phyloP scores from a whole-genome alignment of 2,888 invertebrate genomes.

The Xestia c-nigrum region DNA sequence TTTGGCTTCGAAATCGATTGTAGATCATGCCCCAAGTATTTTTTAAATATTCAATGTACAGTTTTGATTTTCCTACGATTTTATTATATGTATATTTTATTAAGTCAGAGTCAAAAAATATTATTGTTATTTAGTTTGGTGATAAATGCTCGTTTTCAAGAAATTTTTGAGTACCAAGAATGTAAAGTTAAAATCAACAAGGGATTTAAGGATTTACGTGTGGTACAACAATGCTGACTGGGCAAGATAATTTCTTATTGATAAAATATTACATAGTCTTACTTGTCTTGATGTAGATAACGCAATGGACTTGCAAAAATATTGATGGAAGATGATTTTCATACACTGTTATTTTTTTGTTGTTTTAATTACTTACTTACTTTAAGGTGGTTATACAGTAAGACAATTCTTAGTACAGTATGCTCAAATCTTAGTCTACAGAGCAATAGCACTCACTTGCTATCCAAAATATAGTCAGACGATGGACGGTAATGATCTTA shows the following conservation, averaged over 20 bases:
- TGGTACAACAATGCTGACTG: neutral
- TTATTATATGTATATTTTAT: too few species aligned
- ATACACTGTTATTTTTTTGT: too few species aligned
- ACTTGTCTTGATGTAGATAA: neutral
- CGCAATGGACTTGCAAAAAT: neutral
- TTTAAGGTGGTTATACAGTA: too few species aligned
- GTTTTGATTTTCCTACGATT: too few species aligned
- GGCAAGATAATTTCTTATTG: neutral
- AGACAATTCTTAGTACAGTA: too few species aligned
- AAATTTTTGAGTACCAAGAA: too few species aligned
- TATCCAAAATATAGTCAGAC: neutral
- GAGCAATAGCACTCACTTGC: neutral
- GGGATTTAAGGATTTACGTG: neutral
- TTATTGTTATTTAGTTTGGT: neutral
- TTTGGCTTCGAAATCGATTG: too few species aligned
- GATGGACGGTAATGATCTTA: neutral
- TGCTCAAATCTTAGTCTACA: neutral
- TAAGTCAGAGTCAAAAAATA: neutral
- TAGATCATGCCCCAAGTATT: too few species aligned
- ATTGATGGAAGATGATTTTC: neutral
- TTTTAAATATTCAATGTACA: too few species aligned
- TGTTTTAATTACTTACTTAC: too few species aligned
- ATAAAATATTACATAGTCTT: neutral
- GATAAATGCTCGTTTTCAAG: neutral
- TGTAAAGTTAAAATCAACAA: too few species aligned